phyloP scores from a whole-genome alignment of 2,888 invertebrate genomes.

The Cordilura impudica region DNA sequence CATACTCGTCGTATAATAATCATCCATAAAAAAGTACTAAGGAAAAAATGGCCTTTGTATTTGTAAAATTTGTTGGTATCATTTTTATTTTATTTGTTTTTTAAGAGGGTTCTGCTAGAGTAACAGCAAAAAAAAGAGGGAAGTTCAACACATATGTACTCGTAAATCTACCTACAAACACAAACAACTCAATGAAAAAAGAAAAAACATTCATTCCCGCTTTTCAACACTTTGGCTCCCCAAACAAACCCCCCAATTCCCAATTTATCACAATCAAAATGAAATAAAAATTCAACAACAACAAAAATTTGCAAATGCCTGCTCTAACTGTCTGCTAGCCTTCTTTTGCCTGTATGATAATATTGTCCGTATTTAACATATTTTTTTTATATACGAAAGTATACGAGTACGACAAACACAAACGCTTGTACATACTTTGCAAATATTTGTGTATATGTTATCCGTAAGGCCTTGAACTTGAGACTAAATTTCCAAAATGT shows the following conservation, averaged over 20 bases:
- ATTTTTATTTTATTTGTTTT: no score
- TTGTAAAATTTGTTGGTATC: slow-evolving; percentile 37
- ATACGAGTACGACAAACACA: not conserved
- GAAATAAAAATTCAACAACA: not conserved
- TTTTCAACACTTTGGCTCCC: slow-evolving; percentile 53
- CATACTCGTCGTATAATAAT: slow-evolving; percentile 10
- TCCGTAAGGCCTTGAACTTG: slow-evolving; percentile 79
- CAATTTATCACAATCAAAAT: slow-evolving; percentile 47
- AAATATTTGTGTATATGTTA: slow-evolving; percentile 64
- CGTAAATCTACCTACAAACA: slow-evolving; percentile 51
- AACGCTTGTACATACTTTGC: slow-evolving; percentile 17
- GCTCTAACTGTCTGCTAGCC: not conserved
- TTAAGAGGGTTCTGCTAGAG: slow-evolving; percentile 34
- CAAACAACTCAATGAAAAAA: slow-evolving; percentile 45
- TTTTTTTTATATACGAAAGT: no score
- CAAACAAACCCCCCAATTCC: slow-evolving; percentile 53
- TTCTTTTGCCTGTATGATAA: slow-evolving; percentile 17
- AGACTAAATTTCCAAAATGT: slow-evolving; percentile 78
- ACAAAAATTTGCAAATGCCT: slow-evolving; percentile 19
- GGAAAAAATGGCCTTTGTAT: slow-evolving; percentile 35
- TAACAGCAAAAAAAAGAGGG: slow-evolving; percentile 59
- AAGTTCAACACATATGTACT: slow-evolving; percentile 58
- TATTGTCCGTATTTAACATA: slow-evolving; percentile 24
- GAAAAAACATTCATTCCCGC: slow-evolving; percentile 56
- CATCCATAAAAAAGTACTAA: slow-evolving; percentile 48